These are phyloP conservation scores for Clarias laeviceps DNA, from an alignment of 2,797 vertebrate genomes.

Conservation along the genomic window DNA sequence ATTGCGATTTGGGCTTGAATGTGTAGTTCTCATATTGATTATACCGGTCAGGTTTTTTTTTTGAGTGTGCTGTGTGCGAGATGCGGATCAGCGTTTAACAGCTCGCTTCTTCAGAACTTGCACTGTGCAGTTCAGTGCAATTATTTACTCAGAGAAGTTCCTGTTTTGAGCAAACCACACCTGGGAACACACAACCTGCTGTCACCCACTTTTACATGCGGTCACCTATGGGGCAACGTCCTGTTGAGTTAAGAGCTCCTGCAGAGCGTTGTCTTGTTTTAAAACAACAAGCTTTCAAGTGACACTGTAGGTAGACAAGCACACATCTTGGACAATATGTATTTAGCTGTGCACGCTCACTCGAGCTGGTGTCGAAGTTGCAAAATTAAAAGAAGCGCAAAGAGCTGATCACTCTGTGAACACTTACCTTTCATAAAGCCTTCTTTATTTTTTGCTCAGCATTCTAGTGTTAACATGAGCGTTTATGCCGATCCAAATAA, in stretches of 20 bases:
- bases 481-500: background rate
- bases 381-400: background rate
- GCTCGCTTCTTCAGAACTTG: background rate
- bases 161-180: slow-evolving; percentile 63
- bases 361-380: background rate
- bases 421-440: background rate
- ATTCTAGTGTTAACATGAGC: background rate
- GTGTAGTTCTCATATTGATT: background rate
- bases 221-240: slow-evolving; percentile 51
- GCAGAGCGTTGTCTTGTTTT: slow-evolving; percentile 8
- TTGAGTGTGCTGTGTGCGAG: background rate
- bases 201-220: slow-evolving; percentile 50
- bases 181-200: slow-evolving; percentile 60
- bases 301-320: slow-evolving; percentile 28
- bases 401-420: background rate
- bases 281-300: slow-evolving; percentile 33
- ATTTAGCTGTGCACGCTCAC: slow-evolving; percentile 14
- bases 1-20: background rate
- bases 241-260: slow-evolving; percentile 50
- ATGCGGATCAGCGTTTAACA: background rate
- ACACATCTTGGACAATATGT: slow-evolving; percentile 22
- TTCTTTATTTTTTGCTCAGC: background rate
- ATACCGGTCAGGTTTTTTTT: background rate
- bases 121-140: slow-evolving; percentile 20
- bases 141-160: slow-evolving; percentile 54